phyloP scores from a whole-genome alignment of 2,797 vertebrate genomes.

The Loriculus beryllinus region DNA sequence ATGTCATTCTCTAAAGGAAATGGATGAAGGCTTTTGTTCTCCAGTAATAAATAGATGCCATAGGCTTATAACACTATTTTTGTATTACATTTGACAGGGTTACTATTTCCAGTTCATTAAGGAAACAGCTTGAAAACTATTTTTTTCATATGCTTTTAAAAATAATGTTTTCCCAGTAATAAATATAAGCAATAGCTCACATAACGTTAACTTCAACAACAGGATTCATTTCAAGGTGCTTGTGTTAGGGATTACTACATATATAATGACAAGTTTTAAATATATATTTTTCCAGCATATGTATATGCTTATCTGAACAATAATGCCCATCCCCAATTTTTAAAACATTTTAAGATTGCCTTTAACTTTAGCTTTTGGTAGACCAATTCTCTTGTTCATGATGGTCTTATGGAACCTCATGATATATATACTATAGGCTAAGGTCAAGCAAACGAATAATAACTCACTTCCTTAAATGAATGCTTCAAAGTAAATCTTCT shows the following conservation, averaged over 20 bases:
- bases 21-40: slow-evolving; percentile 84
- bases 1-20: slow-evolving; percentile 84
- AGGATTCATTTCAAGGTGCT: slow-evolving; percentile 53
- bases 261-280: slow-evolving; percentile 28
- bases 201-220: slow-evolving; percentile 44
- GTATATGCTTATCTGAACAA: slow-evolving; percentile 4
- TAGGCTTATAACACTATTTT: slow-evolving; percentile 82
- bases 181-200: slow-evolving; percentile 66
- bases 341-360: background rate
- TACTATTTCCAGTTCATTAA: slow-evolving; percentile 83
- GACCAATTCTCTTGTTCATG: slow-evolving; percentile 40
- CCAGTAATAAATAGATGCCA: slow-evolving; percentile 81
- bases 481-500: slow-evolving; percentile 78
- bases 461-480: slow-evolving; percentile 78
- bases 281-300: background rate
- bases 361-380: background rate
- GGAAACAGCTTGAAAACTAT: slow-evolving; percentile 78
- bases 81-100: slow-evolving; percentile 82
- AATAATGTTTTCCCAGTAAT: slow-evolving; percentile 74
- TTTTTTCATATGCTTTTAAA: slow-evolving; percentile 76
- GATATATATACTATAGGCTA: slow-evolving; percentile 75
- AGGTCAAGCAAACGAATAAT: slow-evolving; percentile 78
- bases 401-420: slow-evolving; percentile 64
- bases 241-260: slow-evolving; percentile 16
- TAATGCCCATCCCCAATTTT: background rate